phyloP scores from a whole-genome alignment of 2,113 vertebrate species.

The Antidorcas marsupialis region DNA sequence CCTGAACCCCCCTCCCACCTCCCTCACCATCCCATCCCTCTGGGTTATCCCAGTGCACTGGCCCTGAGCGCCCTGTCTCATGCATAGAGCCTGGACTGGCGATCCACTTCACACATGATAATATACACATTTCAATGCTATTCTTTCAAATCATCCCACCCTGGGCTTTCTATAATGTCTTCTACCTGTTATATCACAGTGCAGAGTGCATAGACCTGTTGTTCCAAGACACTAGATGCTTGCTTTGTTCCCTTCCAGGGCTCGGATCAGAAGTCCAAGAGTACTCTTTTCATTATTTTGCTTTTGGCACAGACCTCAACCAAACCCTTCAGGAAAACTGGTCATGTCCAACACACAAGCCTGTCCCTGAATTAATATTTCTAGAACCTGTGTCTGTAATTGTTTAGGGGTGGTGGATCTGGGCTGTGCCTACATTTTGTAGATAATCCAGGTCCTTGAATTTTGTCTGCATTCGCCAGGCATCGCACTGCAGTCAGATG shows the following conservation, averaged over 20 bases:
- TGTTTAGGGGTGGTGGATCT: neutral
- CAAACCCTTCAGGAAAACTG: neutral
- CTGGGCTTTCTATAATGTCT: neutral
- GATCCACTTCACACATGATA: neutral
- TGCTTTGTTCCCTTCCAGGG: neutral
- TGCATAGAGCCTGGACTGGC: neutral
- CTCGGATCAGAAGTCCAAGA: neutral
- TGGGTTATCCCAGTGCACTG: neutral
- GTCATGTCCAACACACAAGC: neutral
- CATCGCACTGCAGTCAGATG: accelerated
- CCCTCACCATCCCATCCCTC: neutral
- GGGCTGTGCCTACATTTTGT: neutral
- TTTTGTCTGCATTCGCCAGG: neutral
- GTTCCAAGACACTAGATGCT: neutral
- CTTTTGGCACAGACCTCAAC: neutral
- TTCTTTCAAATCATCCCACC: neutral
- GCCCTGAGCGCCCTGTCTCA: neutral
- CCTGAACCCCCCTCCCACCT: neutral
- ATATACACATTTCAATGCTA: neutral
- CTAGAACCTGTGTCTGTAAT: neutral
- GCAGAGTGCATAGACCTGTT: neutral
- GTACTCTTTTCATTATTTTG: neutral
- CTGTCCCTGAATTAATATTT: neutral
- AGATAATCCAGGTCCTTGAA: neutral
- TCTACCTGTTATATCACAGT: neutral